These are phyloP conservation scores for Chrysocyon brachyurus DNA, from an alignment of 2,797 vertebrate genomes.

Conservation along the genomic window DNA sequence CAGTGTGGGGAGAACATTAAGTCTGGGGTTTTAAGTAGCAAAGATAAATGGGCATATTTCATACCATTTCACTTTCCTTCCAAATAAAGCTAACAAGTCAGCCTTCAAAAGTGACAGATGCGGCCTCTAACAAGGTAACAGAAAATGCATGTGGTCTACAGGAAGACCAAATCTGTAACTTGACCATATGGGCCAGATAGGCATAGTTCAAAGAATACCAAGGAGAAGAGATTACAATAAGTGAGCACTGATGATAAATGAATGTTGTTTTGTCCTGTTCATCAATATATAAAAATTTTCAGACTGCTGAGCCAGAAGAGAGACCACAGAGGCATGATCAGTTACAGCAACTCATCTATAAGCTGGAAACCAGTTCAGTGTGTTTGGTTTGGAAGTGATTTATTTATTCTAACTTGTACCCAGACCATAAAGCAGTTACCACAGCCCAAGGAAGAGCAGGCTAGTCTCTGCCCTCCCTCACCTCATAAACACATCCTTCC, in stretches of 20 bases:
- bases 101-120: neutral
- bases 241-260: neutral
- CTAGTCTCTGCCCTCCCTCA: neutral
- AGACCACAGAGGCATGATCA: neutral
- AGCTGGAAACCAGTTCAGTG: neutral
- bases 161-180: neutral
- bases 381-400: neutral
- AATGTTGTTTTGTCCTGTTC: neutral
- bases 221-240: neutral
- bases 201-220: neutral
- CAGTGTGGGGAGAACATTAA: neutral
- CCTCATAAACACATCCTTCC: neutral
- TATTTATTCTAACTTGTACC: neutral
- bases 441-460: neutral
- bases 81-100: neutral
- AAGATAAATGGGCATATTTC: neutral
- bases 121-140: neutral
- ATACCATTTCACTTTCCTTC: neutral
- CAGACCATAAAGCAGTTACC: neutral
- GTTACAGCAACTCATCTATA: neutral
- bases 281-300: neutral
- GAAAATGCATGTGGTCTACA: neutral
- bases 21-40: neutral
- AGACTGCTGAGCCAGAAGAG: neutral
- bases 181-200: neutral